phyloP scores from a whole-genome alignment of 2,888 invertebrate species.

The Agonopterix alstromeriana region DNA sequence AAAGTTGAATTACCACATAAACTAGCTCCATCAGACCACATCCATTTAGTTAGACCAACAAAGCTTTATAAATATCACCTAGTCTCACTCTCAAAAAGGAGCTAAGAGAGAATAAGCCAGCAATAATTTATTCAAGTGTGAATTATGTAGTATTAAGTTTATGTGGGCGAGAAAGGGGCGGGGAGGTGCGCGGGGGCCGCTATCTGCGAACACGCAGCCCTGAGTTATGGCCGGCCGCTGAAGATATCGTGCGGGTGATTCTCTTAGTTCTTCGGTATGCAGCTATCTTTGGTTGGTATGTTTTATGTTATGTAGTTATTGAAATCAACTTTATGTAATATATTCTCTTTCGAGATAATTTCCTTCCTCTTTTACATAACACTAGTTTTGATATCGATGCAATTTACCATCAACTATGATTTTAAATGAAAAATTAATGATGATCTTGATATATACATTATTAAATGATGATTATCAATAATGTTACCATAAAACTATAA shows the following conservation, averaged over 20 bases:
- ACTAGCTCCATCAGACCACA: slow-evolving; percentile 1
- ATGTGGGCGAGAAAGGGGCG: slow-evolving; percentile 40
- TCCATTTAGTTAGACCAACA: slow-evolving; percentile 6
- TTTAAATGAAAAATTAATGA: background rate
- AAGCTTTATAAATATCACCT: slow-evolving; percentile 30
- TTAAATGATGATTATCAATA: too few relatives aligned
- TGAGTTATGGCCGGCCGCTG: slow-evolving; percentile 17
- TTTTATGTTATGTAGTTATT: too few relatives aligned
- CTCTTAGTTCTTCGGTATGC: background rate
- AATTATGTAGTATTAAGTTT: slow-evolving; percentile 66
- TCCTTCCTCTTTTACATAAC: too few relatives aligned
- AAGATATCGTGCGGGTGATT: slow-evolving; percentile 10
- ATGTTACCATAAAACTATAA: too few relatives aligned
- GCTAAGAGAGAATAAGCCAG: slow-evolving; percentile 54
- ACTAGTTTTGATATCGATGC: background rate
- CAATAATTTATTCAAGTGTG: slow-evolving; percentile 64
- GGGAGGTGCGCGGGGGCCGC: slow-evolving; percentile 27
- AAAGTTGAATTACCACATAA: background rate
- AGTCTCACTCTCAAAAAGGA: slow-evolving; percentile 48
- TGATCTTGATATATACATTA: background rate
- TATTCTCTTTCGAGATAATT: too few relatives aligned
- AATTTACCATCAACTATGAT: background rate
- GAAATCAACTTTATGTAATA: too few relatives aligned
- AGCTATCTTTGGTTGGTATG: background rate
- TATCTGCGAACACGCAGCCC: slow-evolving; percentile 36